Base-by-base conservation (phyloP, 2,888 invertebrate species). In the Lasioglossum oenotherae region DNA sequence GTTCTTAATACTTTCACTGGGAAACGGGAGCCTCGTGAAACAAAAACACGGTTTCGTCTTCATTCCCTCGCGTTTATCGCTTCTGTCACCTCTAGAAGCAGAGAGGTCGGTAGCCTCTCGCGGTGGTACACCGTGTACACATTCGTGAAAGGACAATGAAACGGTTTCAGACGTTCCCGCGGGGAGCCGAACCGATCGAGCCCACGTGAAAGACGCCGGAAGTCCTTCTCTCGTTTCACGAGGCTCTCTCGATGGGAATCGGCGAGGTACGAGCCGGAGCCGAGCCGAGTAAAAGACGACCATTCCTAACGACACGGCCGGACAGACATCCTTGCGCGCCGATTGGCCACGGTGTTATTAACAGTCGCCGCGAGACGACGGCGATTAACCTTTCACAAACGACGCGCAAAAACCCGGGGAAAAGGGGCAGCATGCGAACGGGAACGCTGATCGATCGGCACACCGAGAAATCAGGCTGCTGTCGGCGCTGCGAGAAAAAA, bases 311-410 rank as follows among this genome's bases (percentile, higher is more conserved):
- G 53, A 67, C 31, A 64, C 74, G 46, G 71, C n/a, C 41, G 76
- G 71, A 46, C 72, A 64, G 38, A 72, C 80, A 78, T 85, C 74
- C 76, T 76, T 76, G 64, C 72, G 31, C 16, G 67, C 35, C 35
- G 77, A 78, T 84, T 71, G 64, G 74, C 73, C 76, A 69, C 53
- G 74, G 16, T 77, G 74, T 73, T 46, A 76, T 81, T 72, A 85
- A 85, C 72, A 82, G 69, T 85, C 73, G 72, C 72, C 77, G 74
- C 67, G 79, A 80, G 82, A 82, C 81, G 60, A 53, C 16, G 35
- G 49, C 82, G 81, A 87, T 82, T 82, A 87, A 85, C 82, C 85
- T 88, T 85, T 85, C 79, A 73, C 85, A 46, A 79, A 19, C 12
- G 67, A 14, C 46, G 69, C 23, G 71, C 38, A 80, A 79, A 80